These are phyloP conservation scores for Poeciliopsis paucimaculata DNA, from an alignment of 2,797 vertebrate species.

Conservation along the genomic window DNA sequence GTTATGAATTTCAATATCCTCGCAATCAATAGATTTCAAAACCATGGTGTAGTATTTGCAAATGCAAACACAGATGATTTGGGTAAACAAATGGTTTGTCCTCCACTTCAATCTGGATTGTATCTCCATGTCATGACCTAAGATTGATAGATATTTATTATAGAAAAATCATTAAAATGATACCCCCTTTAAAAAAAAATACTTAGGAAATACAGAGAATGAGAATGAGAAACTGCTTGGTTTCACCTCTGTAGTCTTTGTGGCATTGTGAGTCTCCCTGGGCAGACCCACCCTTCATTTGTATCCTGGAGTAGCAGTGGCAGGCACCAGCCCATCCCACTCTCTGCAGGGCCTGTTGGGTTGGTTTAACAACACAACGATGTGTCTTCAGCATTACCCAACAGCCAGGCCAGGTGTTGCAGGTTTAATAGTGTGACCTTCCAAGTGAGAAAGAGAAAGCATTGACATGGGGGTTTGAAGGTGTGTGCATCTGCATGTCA, in stretches of 20 bases:
- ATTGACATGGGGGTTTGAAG: constrained; percentile 1
- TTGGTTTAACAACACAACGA: constrained; percentile 65
- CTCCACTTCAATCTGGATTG: background rate
- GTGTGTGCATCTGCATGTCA: constrained; percentile 23
- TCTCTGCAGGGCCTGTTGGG: constrained; percentile 67
- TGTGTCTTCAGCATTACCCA: constrained; percentile 39
- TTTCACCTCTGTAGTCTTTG: constrained; percentile 12
- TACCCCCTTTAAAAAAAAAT: constrained; percentile 14
- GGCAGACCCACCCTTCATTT: constrained; percentile 60
- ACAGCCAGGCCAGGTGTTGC: constrained; percentile 32
- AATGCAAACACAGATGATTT: constrained; percentile 47
- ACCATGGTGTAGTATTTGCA: constrained; percentile 6
- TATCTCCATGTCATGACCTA: background rate
- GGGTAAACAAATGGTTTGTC: constrained; percentile 46
- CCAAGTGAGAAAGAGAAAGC: background rate
- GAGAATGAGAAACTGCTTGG: background rate
- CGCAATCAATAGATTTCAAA: background rate
- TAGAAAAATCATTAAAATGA: constrained; percentile 5
- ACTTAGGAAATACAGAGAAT: background rate
- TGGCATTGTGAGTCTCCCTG: constrained; percentile 24
- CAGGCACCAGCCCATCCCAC: constrained; percentile 39
- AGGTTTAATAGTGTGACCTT: constrained; percentile 29
- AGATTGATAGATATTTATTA: constrained; percentile 22
- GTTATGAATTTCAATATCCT: background rate
- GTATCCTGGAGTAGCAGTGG: constrained; percentile 32